Percentiles rank a stretch among this genome's conserved stretches.
Evolutionary conservation across 2,797 vertebrate species (phyloP).

Genomic region (Dromococcyx pavoninus): DNA sequence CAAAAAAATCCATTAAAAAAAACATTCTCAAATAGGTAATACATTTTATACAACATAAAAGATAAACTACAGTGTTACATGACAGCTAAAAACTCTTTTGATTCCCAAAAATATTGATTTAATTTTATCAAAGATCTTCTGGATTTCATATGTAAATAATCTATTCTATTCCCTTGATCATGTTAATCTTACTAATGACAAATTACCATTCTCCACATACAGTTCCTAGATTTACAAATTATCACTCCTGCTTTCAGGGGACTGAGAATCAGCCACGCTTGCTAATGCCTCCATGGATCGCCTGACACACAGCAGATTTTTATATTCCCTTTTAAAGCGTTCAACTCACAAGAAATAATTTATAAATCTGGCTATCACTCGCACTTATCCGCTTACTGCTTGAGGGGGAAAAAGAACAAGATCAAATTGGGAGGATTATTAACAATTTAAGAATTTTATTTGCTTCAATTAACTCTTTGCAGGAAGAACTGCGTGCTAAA

Average conservation of each 20-base stretch:
- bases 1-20: background rate
- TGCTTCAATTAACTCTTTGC: conserved; percentile 73
- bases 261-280: conserved; percentile 78
- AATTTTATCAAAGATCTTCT: conserved; percentile 72
- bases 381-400: conserved; percentile 70
- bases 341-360: conserved; percentile 76
- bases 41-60: conserved; percentile 25
- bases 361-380: conserved; percentile 74
- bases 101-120: conserved; percentile 52
- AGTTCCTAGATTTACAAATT: conserved; percentile 84
- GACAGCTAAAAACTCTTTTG: conserved; percentile 13
- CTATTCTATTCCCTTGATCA: conserved; percentile 83
- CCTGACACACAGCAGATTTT: conserved; percentile 77
- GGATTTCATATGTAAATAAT: conserved; percentile 84
- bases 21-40: conserved; percentile 6
- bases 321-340: conserved; percentile 76
- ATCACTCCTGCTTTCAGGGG: conserved; percentile 79
- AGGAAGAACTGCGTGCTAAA: background rate
- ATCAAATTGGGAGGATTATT: conserved; percentile 82
- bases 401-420: conserved; percentile 65
- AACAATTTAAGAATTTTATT: conserved; percentile 79
- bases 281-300: conserved; percentile 78
- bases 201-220: conserved; percentile 83
- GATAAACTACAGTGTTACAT: background rate
- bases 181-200: conserved; percentile 86